Percentiles rank a stretch among this genome's conserved stretches.
Evolutionary conservation across 2,797 vertebrate genomes (phyloP).

Genomic region (Cuniculus paca): DNA sequence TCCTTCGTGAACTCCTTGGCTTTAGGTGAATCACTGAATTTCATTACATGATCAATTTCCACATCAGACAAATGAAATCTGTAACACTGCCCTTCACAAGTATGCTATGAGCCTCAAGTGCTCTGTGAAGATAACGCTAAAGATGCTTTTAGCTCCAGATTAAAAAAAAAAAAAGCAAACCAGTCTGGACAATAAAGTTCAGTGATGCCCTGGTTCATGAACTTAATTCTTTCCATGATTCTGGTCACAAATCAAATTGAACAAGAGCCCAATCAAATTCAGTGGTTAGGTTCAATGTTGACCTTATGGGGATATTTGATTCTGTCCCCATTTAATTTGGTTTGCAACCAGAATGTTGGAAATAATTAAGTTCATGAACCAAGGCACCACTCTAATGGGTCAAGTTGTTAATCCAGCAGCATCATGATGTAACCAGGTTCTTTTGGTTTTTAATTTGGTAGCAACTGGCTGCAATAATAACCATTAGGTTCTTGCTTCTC

Average conservation of each 20-base stretch:
- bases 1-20: neutral
- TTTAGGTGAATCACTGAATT: neutral
- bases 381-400: neutral
- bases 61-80: neutral
- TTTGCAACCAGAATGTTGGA: neutral
- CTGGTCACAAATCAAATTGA: neutral
- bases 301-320: neutral
- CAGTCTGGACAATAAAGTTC: neutral
- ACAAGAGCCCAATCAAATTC: neutral
- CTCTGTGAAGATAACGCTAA: neutral
- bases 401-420: neutral
- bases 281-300: neutral
- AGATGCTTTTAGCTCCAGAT: neutral
- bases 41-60: neutral
- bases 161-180: neutral
- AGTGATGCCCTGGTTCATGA: neutral
- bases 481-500: neutral
- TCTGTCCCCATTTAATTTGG: neutral
- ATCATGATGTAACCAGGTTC: neutral
- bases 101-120: neutral
- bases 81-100: neutral
- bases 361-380: neutral
- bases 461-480: neutral
- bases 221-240: neutral
- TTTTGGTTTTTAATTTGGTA: conserved; percentile 1